A percentile compares a stretch with the other conserved stretches of the same genome.
phyloP scores from a whole-genome alignment of 2,797 vertebrate genomes.

The Typhlichthys eigenmanni region DNA sequence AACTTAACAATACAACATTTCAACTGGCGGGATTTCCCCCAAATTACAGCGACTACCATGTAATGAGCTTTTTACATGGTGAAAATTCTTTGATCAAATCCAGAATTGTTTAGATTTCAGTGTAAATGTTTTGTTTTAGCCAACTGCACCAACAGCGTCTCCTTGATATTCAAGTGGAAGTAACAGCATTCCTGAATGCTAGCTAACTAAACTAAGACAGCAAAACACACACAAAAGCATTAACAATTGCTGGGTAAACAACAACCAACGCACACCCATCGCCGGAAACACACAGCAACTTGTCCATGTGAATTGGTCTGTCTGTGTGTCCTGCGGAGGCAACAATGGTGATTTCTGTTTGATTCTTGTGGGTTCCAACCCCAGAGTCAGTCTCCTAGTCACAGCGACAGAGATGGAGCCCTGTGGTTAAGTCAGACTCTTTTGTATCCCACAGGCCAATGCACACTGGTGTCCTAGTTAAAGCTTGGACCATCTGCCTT shows the following conservation, averaged over 20 bases:
- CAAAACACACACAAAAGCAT: conserved; percentile 63
- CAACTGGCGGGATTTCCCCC: conserved; percentile 29
- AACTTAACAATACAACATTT: conserved; percentile 22
- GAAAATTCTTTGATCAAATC: conserved; percentile 33
- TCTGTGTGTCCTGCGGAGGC: conserved; percentile 63
- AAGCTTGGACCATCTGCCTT: conserved; percentile 64
- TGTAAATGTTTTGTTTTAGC: conserved; percentile 32
- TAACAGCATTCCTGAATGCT: too few species aligned
- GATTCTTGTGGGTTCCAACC: conserved; percentile 70
- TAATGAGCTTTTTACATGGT: conserved; percentile 31
- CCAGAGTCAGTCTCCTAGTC: conserved; percentile 64
- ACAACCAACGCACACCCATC: conserved; percentile 38
- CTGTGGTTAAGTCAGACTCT: conserved; percentile 56
- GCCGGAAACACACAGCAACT: conserved; percentile 62
- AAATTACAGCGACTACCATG: conserved; percentile 38
- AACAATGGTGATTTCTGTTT: conserved; percentile 71
- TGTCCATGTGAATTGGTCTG: conserved; percentile 60
- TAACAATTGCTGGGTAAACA: conserved; percentile 67
- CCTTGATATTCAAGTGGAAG: too few species aligned
- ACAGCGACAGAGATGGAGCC: conserved; percentile 62
- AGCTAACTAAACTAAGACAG: conserved; percentile 17
- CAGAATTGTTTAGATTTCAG: conserved; percentile 26
- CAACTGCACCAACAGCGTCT: conserved; percentile 2
- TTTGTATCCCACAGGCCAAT: conserved; percentile 66
- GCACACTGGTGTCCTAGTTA: conserved; percentile 44